Conservation (phyloP, 2,113 vertebrate genomes). For the Mobula hypostoma region DNA sequence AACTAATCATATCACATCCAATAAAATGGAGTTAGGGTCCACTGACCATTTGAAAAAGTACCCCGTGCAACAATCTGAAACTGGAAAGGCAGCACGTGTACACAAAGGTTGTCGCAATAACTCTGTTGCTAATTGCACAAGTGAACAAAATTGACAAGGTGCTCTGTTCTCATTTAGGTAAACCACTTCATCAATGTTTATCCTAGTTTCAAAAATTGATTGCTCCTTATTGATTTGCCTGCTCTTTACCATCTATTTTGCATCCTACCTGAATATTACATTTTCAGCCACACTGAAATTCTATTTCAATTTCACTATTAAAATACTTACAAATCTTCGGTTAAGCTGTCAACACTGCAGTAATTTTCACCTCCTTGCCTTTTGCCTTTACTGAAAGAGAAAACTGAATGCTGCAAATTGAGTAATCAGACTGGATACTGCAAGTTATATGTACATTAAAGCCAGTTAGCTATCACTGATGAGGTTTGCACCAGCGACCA, state of each 20-base stretch:
- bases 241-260: constrained; percentile 7
- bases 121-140: background rate
- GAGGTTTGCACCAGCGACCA: background rate
- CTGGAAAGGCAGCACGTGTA: background rate
- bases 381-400: background rate
- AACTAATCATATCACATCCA: background rate
- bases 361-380: background rate
- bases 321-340: background rate
- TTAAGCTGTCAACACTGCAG: background rate
- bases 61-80: background rate
- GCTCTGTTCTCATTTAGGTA: constrained; percentile 26
- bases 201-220: background rate
- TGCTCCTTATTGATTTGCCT: background rate
- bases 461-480: background rate
- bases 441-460: background rate
- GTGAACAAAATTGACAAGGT: background rate
- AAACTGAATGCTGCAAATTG: background rate
- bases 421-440: background rate
- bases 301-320: background rate
- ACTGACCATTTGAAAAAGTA: background rate
- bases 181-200: constrained; percentile 12
- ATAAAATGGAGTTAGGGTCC: background rate
- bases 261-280: background rate
- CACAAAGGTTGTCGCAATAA: background rate
- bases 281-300: background rate